Percentiles rank a stretch among this genome's conserved stretches.
Conservation (phyloP, 1,140 invertebrate species). For the Trachymyrmex septentrionalis region DNA sequence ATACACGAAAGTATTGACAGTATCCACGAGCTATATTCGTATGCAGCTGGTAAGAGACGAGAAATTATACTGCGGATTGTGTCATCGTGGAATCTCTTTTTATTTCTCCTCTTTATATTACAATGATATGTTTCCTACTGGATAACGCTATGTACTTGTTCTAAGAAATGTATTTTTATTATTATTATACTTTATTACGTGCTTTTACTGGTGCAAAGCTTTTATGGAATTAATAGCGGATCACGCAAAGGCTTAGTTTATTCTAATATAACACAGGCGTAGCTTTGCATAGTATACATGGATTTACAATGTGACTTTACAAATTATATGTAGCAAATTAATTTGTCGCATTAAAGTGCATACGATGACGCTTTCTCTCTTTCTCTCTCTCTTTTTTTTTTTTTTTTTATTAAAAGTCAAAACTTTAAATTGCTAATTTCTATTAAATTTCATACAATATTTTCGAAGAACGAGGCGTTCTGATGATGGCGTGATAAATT, state of each 20-base stretch:
- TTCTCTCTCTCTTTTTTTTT: too few relatives aligned
- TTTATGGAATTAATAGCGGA: slow-evolving; percentile 40
- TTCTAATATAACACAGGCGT: neutral
- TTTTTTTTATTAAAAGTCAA: neutral
- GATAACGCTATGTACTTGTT: neutral
- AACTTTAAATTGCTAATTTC: neutral
- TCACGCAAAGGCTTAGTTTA: slow-evolving; percentile 8
- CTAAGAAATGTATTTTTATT: slow-evolving; percentile 31
- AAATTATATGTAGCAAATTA: neutral
- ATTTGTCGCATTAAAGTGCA: too few relatives aligned
- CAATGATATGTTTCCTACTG: slow-evolving; percentile 10
- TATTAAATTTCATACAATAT: neutral
- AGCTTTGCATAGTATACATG: neutral
- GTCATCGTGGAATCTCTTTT: neutral
- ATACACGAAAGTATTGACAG: neutral
- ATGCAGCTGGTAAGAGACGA: neutral
- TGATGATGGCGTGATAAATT: neutral
- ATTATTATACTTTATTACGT: slow-evolving; percentile 3
- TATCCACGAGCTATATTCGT: neutral
- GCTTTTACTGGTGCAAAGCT: neutral
- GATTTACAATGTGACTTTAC: neutral
- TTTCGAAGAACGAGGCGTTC: neutral
- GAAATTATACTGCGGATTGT: slow-evolving; percentile 29
- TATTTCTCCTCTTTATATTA: neutral
- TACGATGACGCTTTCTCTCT: too few relatives aligned